Base-by-base conservation (phyloP, 2,888 invertebrate genomes). In the Cremastinae sp. region DNA sequence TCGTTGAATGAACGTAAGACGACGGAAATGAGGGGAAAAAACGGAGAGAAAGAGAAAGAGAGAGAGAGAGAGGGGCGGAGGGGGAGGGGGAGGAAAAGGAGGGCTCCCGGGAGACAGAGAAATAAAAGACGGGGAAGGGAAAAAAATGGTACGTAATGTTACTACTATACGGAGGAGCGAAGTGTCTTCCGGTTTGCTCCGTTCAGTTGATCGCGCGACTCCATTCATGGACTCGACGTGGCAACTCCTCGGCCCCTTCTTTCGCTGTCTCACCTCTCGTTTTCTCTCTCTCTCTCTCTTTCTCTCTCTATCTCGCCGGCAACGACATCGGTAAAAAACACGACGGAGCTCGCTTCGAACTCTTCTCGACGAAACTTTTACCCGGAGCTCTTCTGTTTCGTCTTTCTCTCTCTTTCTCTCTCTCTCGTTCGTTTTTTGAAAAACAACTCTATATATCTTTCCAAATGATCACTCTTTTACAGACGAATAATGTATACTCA, bases 161-260 rank as follows among this genome's bases (percentile, higher is more conserved):
- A 72, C 66, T 72, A 75, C 72, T 45, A 51, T n/a, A 56, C 41
- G 34, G 65, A 56, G 74, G 66, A 47, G 58, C 45, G 71, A 69
- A 75, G 75, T 66, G 71, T 62, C 75, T 70, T 75, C 75, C 75
- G 78, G 70, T 53, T 22, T 41, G 43, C 61, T 58, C 22, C 65
- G 65, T 58, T 65, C 56, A 36, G 56, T 38, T 58, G 64, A 72
- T 69, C 64, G 73, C 68, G 73, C 73, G 68, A 45, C 66, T 73
- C 73, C 73, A 73, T 72, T 73, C 76, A 69, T 76, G 64, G 69
- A 73, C 62, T 75, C 62, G 51, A 36, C 74, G n/a, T 74, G 70
- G 74, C 72, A 69, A 59, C 49, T 41, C 72, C 69, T 61, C 22
- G 54, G 16, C 28, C 28, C 68, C 28, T 18, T 22, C 43, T 9